Evolutionary conservation across 2,113 vertebrate species (phyloP).

Genomic region (Elephantulus edwardii): DNA sequence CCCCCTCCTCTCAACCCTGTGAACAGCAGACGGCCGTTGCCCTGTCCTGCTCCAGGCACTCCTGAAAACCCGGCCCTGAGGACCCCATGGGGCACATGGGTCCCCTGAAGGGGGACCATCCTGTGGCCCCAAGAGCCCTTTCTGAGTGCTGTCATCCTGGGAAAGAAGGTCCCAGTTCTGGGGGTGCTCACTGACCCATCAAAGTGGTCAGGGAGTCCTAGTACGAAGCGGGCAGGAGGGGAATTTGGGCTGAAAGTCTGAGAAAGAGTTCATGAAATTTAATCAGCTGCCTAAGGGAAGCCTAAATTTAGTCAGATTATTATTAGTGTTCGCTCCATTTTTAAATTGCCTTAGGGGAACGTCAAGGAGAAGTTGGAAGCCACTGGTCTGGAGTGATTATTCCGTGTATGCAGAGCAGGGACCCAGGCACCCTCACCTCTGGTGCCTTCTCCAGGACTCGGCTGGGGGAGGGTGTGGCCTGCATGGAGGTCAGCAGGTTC

Average conservation of each 20-base stretch:
- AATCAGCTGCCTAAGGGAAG: constrained; percentile 69
- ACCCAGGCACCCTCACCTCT: not conserved
- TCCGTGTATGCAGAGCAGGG: not conserved
- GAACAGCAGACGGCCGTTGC: too few species aligned
- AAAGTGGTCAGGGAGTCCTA: not conserved
- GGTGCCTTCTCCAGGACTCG: too few species aligned
- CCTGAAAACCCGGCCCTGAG: too few species aligned
- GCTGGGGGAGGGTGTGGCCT: too few species aligned
- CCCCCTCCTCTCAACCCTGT: too few species aligned
- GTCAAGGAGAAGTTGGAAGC: not conserved
- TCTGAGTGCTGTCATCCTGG: fast-evolving
- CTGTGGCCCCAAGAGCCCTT: fast-evolving
- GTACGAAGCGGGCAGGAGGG: not conserved
- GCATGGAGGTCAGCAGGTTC: too few species aligned
- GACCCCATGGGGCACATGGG: too few species aligned
- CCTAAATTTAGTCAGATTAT: constrained; percentile 78
- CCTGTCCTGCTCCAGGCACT: too few species aligned
- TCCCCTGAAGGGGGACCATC: too few species aligned
- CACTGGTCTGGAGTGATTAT: constrained; percentile 25
- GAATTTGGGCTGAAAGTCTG: constrained; percentile 41
- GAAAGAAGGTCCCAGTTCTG: not conserved
- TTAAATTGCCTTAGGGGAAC: constrained; percentile 67
- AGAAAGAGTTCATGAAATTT: constrained; percentile 71
- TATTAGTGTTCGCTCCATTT: constrained; percentile 70
- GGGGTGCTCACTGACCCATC: not conserved